Evolutionary conservation across 2,888 invertebrate species (phyloP).

Genomic region (Aspidapion aeneum): DNA sequence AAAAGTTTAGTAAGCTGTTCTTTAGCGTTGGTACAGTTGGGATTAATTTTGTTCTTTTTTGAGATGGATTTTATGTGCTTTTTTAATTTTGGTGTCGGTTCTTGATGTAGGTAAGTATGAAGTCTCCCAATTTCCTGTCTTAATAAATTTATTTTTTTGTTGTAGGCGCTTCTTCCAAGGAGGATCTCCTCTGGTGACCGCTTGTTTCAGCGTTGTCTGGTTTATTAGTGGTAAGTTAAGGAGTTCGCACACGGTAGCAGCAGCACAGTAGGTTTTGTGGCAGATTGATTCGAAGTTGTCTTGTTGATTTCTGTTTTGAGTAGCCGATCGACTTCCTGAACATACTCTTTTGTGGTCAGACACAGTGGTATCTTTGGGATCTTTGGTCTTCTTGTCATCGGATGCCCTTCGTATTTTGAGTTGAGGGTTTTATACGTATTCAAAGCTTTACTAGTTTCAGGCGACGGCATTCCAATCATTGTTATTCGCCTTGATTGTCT

Average conservation of each 20-base stretch:
- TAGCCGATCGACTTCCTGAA: not conserved
- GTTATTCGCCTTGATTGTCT: conserved; percentile 1
- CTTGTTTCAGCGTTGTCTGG: not conserved
- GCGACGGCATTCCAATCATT: not conserved
- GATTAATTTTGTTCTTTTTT: conserved; percentile 2
- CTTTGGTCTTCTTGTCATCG: not conserved
- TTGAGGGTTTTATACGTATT: not conserved
- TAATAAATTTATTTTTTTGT: not conserved
- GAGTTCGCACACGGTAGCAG: conserved; percentile 1
- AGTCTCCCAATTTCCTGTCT: conserved; percentile 1
- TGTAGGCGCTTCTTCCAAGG: conserved; percentile 3
- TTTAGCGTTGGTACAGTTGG: not conserved
- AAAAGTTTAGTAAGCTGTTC: not conserved
- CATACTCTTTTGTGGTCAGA: not conserved
- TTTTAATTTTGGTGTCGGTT: not conserved
- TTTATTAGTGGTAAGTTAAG: not conserved
- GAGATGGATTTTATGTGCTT: not conserved
- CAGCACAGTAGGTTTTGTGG: conserved; percentile 2
- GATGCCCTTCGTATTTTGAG: conserved; percentile 1
- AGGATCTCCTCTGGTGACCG: not conserved
- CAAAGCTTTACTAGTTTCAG: not conserved
- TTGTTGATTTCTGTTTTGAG: not conserved
- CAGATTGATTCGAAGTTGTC: not conserved
- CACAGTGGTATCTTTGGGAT: conserved; percentile 1
- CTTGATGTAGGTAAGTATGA: not conserved